Evolutionary conservation across 2,888 invertebrate species (phyloP).

Genomic region (Arenicola marina): DNA sequence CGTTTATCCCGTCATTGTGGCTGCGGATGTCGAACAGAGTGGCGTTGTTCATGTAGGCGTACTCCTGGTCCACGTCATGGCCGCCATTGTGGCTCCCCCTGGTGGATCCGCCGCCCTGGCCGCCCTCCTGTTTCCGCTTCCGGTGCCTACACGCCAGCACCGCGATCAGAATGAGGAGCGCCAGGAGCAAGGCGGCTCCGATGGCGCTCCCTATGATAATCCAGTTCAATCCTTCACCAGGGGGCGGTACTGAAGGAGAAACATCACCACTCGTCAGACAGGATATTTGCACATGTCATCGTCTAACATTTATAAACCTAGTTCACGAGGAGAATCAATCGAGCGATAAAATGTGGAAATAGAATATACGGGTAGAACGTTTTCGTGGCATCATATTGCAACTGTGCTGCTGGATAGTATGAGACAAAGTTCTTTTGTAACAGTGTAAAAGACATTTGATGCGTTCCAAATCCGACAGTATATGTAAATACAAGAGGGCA

Average conservation of each 20-base stretch:
- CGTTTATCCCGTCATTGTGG: neutral
- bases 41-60: constrained; percentile 1
- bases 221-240: neutral
- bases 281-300: too few species aligned
- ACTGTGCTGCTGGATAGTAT: neutral
- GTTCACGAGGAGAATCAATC: too few species aligned
- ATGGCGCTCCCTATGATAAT: neutral
- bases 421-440: neutral
- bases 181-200: neutral
- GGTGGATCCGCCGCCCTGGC: neutral
- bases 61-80: neutral
- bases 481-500: too few species aligned
- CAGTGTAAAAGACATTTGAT: too few species aligned
- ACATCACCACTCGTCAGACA: too few species aligned
- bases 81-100: neutral
- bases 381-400: too few species aligned
- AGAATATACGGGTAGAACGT: too few species aligned
- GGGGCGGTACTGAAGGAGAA: neutral
- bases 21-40: neutral
- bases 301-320: too few species aligned
- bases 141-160: neutral
- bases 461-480: too few species aligned
- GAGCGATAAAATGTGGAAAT: too few species aligned
- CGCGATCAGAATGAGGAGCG: neutral
- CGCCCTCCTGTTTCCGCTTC: neutral